phyloP scores from a whole-genome alignment of 2,888 invertebrate genomes.

The Pterobdella sp. region DNA sequence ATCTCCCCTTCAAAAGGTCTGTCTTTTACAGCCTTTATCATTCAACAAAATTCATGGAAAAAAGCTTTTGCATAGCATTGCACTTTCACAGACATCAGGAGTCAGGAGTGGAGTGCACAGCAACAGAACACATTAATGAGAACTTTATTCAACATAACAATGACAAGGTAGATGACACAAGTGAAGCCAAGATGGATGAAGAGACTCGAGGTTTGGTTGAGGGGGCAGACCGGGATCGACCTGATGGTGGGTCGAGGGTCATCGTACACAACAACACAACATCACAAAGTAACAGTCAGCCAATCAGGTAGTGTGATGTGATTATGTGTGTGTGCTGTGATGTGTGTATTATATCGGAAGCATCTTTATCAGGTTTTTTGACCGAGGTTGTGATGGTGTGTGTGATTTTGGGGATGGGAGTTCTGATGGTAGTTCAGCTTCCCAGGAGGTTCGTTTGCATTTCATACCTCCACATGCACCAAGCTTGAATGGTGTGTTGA shows the following conservation, averaged over 20 bases:
- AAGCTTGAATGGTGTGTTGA: too few relatives aligned
- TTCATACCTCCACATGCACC: background rate
- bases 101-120: background rate
- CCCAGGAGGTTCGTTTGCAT: slow-evolving; percentile 63
- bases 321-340: background rate
- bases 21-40: background rate
- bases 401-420: slow-evolving; percentile 50
- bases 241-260: slow-evolving; percentile 20
- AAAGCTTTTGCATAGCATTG: background rate
- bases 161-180: background rate
- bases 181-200: background rate
- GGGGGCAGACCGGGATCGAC: slow-evolving; percentile 26
- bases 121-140: background rate
- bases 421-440: slow-evolving; percentile 64
- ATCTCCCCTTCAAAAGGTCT: background rate
- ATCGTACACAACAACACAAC: too few relatives aligned
- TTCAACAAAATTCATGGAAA: background rate
- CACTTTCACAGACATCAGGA: background rate
- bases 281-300: background rate
- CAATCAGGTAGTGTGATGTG: background rate
- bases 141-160: background rate
- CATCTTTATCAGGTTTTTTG: slow-evolving; percentile 11
- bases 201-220: slow-evolving; percentile 23
- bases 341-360: background rate
- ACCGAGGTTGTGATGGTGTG: background rate